These are phyloP conservation scores for Chromobotia macracanthus DNA, from an alignment of 2,797 vertebrate genomes.

Conservation along the genomic window DNA sequence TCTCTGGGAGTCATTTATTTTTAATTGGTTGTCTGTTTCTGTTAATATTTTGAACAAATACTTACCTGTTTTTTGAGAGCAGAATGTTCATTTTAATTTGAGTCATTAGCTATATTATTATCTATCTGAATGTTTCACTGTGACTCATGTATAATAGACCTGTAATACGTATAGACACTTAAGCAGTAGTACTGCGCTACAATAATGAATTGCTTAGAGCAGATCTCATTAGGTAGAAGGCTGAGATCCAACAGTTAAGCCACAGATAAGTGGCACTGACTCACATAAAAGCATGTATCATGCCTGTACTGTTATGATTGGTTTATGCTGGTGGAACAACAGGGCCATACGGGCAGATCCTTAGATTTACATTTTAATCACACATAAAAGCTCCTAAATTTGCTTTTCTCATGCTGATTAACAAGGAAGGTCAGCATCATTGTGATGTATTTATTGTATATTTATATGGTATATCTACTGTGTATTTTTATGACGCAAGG, in stretches of 20 bases:
- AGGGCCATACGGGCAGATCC: no score
- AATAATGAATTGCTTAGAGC: neutral
- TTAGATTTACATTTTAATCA: no score
- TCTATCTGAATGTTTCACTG: neutral
- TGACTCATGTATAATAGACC: no score
- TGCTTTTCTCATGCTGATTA: neutral
- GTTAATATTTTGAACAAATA: neutral
- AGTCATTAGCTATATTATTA: neutral
- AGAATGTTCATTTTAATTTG: neutral
- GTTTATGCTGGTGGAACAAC: neutral
- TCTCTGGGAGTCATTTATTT: neutral
- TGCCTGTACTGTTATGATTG: neutral
- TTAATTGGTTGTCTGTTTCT: neutral
- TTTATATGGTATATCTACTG: no score
- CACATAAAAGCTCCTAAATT: neutral
- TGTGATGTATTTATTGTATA: no score
- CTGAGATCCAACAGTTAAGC: conserved; percentile 35
- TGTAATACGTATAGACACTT: neutral
- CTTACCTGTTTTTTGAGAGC: neutral
- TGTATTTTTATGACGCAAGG: neutral
- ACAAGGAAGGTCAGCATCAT: no score
- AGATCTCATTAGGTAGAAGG: conserved; percentile 21
- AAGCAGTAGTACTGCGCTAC: conserved; percentile 3
- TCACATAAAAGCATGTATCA: conserved; percentile 22
- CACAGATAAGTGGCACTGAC: conserved; percentile 21